Base-by-base conservation (phyloP, 1,140 invertebrate genomes). In the Brachionus manjavacas region DNA sequence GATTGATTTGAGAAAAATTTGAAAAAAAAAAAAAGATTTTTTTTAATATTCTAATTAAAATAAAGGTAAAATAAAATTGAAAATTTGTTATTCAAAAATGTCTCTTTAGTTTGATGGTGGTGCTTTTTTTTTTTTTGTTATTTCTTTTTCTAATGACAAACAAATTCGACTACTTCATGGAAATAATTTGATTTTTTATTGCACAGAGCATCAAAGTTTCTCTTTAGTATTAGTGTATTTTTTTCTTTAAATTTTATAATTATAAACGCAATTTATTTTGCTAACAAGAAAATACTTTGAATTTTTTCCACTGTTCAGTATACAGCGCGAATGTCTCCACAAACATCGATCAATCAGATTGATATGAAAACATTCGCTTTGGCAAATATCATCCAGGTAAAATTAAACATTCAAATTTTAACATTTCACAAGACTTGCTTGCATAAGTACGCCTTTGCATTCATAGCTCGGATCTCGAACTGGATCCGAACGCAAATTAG, bases 121-220 rank as follows among this genome's bases (percentile, higher is more conserved):
- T 35, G 31, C 7, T 35, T 3, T 31, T 31, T 4, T 31, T 31
- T 31, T 31, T 31, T 31, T 31, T 4, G 3, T 31, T 2, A 4
- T 31, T 31, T 3, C 4, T 31, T 31, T 31, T 31, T 31, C 52
- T 55, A 55, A 55, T 55, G 52, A 55, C 52, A 55, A 55, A 39
- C 31, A 35, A 35, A 72, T 43, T 41, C 16, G 35, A 72, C 31
- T 72, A 43, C 28, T 16, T 41, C 39, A 39, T 72, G 68, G 68
- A 72, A 72, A 72, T 72, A 72, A 72, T 72, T 39, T 72, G 6
- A 72, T 72, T 72, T 72, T 72, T 72, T 72, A 72, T 72, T 72
- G 35, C 4, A 4, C 12, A 39, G 31, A 68, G 8, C 52, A 55
- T 55, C 64, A 41, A 72, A 72, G 7, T 72, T 72, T 72, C 35